Evolutionary conservation across 1,140 invertebrate genomes (phyloP), one percentile per base, ranked within the genome.

Genomic region (Drosophila hydei): DNA sequence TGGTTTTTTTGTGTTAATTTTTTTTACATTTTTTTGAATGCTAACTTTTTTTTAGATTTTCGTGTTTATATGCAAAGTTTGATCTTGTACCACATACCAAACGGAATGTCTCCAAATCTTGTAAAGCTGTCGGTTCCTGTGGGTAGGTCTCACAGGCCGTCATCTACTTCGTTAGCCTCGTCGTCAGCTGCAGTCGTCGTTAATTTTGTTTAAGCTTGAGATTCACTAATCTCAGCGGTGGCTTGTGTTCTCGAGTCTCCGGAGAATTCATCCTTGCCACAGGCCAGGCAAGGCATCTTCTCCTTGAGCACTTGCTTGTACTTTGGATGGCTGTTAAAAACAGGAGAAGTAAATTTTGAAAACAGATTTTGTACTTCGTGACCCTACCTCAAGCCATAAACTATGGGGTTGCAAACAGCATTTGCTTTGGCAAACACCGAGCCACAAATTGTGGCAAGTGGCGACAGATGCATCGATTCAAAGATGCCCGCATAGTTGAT

Each of bases 401-500:
- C 94, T 87, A 95, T 95, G 51, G 94, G 94, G 84, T 95, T 95
- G 91, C 94, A 95, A 43, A 95, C 93, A 19, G 94, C 93, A 78
- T 94, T 94, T 51, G 94, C 93, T 80, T 95, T 95, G 45, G 94
- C 94, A 81, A 95, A 95, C 8, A 95, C 93, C 27, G 94, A 94
- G 25, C 94, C 94, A 92, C 94, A 95, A 89, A 95, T 95, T 27
- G 94, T 94, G 51, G 93, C 93, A 9, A 95, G 91, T 4, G 95
- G 94, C 68, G 93, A 95, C 67, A 96, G 94, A 55, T 93, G 92
- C 48, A 92, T 92, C 23, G 92, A 92, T 68, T 93, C 93, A 84
- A 95, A 95, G 68, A 96, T 93, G 54, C 95, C 95, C 16, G 94
- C 92, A 80, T 94, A 95, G 84, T 95, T 95, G 73, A 96, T 95